Evolutionary conservation across 2,113 vertebrate genomes (phyloP), one percentile per base, ranked within the genome.

Genomic region (Macaca mulatta): DNA sequence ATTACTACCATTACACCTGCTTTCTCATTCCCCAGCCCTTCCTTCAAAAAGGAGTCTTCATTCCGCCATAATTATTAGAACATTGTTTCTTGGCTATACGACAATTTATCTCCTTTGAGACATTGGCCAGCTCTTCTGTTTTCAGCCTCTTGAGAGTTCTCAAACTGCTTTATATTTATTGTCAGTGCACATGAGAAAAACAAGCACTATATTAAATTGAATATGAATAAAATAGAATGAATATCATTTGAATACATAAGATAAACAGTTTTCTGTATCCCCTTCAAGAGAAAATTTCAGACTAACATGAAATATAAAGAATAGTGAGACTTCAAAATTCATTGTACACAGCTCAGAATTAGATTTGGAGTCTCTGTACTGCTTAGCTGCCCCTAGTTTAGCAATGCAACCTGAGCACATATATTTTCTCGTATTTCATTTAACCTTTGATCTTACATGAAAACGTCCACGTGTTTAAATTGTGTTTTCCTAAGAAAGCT

Each of bases 151-250:
- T 59, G 50, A 93, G 25, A 59, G 40, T 89, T 87, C 75, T 86
- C 43, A 96, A 86, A 88, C 17, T 48, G 18, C 69, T 72, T 96
- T 89, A 35, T 16, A 38, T 61, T 94, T 80, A 94, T 13, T 83
- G 30, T 43, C 69, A 75, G 64, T 87, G 27, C 82, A 72, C 30
- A 72, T 52, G 72, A 93, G 64, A 72, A 27, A 92, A 95, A 89
- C n/a, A 93, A 89, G 85, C 80, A 12, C 17, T 30, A 83, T 50
- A 77, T 32, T 92, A 79, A 89, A 97, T 52, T 10, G 20, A 86
- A 95, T 45, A 35, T 45, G 18, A 94, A 89, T 94, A 45, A 86
- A 77, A 88, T 18, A 92, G 35, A 90, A 38, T 57, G 74, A 94
- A 52, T 59, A 79, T 38, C 67, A 91, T 45, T 89, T 67, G 27